Evolutionary conservation across 2,113 vertebrate species (phyloP).

Genomic region (Microtus pennsylvanicus): DNA sequence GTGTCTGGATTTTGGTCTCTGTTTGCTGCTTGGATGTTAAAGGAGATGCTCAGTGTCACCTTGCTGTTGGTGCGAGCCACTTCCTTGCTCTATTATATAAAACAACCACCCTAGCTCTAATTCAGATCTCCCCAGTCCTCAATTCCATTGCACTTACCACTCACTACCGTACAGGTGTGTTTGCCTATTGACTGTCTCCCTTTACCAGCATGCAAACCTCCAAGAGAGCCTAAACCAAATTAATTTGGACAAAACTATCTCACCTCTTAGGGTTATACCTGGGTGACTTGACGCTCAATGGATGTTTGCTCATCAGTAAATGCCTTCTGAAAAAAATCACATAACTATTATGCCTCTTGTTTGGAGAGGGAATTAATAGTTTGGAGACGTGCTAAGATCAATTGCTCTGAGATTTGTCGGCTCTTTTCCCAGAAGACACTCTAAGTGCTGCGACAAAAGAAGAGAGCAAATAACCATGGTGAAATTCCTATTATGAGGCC

Average conservation of each 20-base stretch:
- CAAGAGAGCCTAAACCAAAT: background rate
- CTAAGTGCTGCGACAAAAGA: background rate
- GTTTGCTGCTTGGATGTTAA: background rate
- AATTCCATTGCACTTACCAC: background rate
- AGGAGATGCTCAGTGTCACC: background rate
- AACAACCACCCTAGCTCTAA: background rate
- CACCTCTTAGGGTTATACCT: background rate
- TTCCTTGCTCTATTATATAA: background rate
- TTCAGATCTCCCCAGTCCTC: background rate
- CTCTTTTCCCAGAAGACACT: conserved; percentile 4
- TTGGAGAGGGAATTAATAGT: background rate
- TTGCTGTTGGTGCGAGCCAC: background rate
- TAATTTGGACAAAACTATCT: background rate
- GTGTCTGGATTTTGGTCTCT: background rate
- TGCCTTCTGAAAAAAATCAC: background rate
- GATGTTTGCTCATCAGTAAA: background rate
- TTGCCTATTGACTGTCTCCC: background rate
- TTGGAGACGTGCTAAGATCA: background rate
- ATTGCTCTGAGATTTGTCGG: background rate
- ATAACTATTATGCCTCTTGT: background rate
- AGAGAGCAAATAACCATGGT: background rate
- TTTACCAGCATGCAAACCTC: background rate
- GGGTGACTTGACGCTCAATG: background rate
- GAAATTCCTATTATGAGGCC: background rate
- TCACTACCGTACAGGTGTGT: background rate